phyloP scores from a whole-genome alignment of 2,113 vertebrate genomes.

The Prochilodus magdalenae region DNA sequence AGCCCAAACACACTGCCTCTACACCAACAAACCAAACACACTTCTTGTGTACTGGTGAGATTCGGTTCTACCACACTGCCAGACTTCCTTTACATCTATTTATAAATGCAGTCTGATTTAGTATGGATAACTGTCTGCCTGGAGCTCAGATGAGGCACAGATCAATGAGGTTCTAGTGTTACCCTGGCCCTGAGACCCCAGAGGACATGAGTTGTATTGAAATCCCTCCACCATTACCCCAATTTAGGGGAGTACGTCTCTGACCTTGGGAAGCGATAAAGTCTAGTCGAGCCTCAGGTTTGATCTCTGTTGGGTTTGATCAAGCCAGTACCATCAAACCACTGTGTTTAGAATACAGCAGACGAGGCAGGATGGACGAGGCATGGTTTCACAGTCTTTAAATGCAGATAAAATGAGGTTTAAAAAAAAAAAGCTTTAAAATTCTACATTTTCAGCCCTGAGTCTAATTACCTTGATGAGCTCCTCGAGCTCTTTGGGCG shows the following conservation, averaged over 20 bases:
- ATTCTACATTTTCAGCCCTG: too few relatives aligned
- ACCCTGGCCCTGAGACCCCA: constrained; percentile 57
- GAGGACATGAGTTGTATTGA: neutral
- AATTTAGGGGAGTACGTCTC: neutral
- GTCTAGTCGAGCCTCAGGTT: too few relatives aligned
- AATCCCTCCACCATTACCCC: neutral
- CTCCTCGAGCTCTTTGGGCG: constrained; percentile 84
- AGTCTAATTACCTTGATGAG: constrained; percentile 85
- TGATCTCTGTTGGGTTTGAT: too few relatives aligned
- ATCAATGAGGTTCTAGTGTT: constrained; percentile 65
- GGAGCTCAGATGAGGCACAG: constrained; percentile 47
- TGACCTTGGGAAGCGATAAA: neutral
- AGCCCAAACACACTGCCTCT: neutral
- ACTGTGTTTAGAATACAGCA: too few relatives aligned
- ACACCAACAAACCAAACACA: too few relatives aligned
- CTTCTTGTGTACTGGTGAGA: too few relatives aligned
- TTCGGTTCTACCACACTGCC: neutral
- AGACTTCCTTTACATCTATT: constrained; percentile 36
- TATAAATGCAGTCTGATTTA: constrained; percentile 22
- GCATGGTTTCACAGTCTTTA: too few relatives aligned
- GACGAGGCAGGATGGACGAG: too few relatives aligned
- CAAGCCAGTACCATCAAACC: too few relatives aligned
- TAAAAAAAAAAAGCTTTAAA: too few relatives aligned
- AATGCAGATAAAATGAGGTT: too few relatives aligned
- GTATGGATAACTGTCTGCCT: neutral